Evolutionary conservation across 2,113 vertebrate genomes (phyloP), one percentile per base, ranked within the genome.

Genomic region (Sinocyclocheilus anshuiensis): DNA sequence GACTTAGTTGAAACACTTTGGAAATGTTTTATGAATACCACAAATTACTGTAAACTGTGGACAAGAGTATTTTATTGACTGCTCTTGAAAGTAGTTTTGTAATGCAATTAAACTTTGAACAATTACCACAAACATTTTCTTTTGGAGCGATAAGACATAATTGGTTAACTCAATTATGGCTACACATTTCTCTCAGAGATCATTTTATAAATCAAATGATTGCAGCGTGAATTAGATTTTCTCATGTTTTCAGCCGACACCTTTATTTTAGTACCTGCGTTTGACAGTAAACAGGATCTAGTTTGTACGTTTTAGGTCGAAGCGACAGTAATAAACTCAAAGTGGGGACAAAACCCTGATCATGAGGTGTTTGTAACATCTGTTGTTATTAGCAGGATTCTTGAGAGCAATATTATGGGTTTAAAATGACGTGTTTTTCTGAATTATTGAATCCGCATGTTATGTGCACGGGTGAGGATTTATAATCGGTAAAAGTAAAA

Each of bases 21-120:
- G 57, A 11, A 71, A 55, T 39, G 22, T 42, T 83, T 83, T 57
- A 59, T 57, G 33, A 72, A 57, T 11, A 22, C 29, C 50, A 74
- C 33, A 74, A 59, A 72, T 39, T 55, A 26, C 81, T 59, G 63
- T 69, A 29, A 74, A 59, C n/a, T 29, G 69, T 24, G 16, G 81
- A 74, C 50, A 74, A 55, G 67, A 83, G 20, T 15, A 39, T 55
- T 83, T 74, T 72, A 83, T 42, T 55, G 67, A 74, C 67, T 83
- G 67, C 67, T 74, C 50, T 83, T 71, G 26, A 67, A 67, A 57
- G 45, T 57, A n/a, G 81, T 22, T 83, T 83, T 83, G 81, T 55
- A 36, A 59, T 22, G 59, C 50, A 83, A 72, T 74, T 74, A 74
- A 83, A 69, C 69, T 83, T 83, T 55, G 42, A 71, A 26, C 10